Evolutionary conservation across 2,113 vertebrate genomes (phyloP), one percentile per base, ranked within the genome.

Genomic region (Pomatorhinus ruficollis): DNA sequence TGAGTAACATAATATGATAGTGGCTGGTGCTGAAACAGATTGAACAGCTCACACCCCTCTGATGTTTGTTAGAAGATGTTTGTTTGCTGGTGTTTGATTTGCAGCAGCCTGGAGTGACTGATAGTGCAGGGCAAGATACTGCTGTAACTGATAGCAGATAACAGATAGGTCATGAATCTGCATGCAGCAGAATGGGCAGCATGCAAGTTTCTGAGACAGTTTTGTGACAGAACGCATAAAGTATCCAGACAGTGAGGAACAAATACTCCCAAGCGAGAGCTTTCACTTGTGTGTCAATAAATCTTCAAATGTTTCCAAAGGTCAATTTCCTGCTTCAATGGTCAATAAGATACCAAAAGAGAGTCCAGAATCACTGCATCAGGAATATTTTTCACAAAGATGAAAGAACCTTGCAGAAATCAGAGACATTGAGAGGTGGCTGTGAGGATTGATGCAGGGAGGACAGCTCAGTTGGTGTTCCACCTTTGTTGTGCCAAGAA

Each of bases 401-500:
- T 30, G 19, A 15, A 61, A 50, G 21, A 89, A 25, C 20, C 23
- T 56, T 78, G 35, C 30, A 68, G 27, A 68, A 80, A 61, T 44
- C 33, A 82, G 40, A 63, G 21, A 37, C 6, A 20, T 6, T 47
- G 39, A 49, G 15, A 47, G 13, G 4, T 66, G 40, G 2, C 27
- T 42, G 8, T 54, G 40, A 42, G 22, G 45, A 47, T 3, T 31
- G 17, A 24, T 0, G 1, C 1, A 2, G 9, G 15, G 21, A 60
- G 31, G 7, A 54, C 27, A 37, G n/a, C 13, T 54, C 23, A 66
- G 31, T 13, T 57, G 11, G 9, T 68, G 40, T 49, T 86, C 39
- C 5, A 50, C 10, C 6, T 63, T 31, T 39, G 11, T 49, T 2
- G 1, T n/a, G 44, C 35, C 65, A 82, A 69, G 35, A 82, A 69